A percentile compares a stretch with the other conserved stretches of the same genome.
These are phyloP conservation scores for Leistus spinibarbis DNA, from an alignment of 2,888 invertebrate genomes.

Conservation along the genomic window DNA sequence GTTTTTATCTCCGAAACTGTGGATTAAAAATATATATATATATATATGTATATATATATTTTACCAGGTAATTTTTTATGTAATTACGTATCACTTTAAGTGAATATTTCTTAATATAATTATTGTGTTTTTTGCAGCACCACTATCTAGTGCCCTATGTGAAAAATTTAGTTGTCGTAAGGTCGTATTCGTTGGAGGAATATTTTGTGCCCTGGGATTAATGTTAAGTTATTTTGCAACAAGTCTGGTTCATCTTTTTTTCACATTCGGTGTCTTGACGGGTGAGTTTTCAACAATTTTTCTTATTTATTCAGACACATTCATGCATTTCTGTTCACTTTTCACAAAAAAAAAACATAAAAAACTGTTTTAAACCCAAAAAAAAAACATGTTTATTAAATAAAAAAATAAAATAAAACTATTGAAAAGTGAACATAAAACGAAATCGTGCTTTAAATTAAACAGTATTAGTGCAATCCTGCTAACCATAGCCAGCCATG, in stretches of 20 bases:
- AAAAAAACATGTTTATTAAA: no score
- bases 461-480: no score
- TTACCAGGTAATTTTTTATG: no score
- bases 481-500: no score
- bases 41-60: not conserved
- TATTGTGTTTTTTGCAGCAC: constrained; percentile 59
- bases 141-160: constrained; percentile 74
- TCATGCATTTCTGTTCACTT: not conserved
- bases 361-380: no score
- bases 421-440: no score
- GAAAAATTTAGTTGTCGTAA: constrained; percentile 74
- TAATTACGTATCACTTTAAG: no score
- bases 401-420: no score
- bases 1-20: no score
- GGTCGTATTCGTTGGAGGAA: constrained; percentile 70
- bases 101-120: not conserved
- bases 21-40: not conserved
- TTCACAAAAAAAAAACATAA: no score
- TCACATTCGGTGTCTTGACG: constrained; percentile 76
- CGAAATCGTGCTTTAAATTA: no score
- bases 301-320: not conserved
- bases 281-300: constrained; percentile 59
- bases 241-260: constrained; percentile 73
- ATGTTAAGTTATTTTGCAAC: constrained; percentile 71
- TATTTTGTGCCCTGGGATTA: constrained; percentile 70